Evolutionary conservation across 2,113 vertebrate species (phyloP).

Genomic region (Ceyx cyanopectus): DNA sequence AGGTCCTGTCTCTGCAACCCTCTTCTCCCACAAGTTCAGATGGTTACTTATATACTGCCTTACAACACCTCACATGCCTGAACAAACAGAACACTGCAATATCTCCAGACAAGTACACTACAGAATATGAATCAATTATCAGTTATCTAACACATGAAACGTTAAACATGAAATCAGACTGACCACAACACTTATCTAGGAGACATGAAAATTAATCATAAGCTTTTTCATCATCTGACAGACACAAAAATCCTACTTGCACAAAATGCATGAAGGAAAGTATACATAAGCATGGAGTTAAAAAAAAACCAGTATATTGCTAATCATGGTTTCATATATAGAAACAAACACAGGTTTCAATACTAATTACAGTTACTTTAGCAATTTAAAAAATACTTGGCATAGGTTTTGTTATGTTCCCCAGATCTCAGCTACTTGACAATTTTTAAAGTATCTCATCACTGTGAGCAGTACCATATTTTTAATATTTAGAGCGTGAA

Average conservation of each 20-base stretch:
- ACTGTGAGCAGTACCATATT: background rate
- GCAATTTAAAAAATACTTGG: background rate
- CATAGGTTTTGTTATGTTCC: background rate
- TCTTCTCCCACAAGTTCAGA: background rate
- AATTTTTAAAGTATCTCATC: background rate
- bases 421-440: background rate
- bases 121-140: background rate
- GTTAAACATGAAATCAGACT: background rate
- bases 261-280: background rate
- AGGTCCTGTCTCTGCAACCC: background rate
- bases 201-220: background rate
- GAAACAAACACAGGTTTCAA: background rate
- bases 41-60: no score
- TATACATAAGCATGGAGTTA: background rate
- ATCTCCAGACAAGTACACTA: background rate
- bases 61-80: rapidly evolving
- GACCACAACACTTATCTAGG: background rate
- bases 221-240: background rate
- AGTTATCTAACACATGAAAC: background rate
- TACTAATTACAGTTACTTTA: background rate
- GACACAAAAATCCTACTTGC: background rate
- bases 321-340: background rate
- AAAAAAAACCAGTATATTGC: background rate
- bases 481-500: background rate
- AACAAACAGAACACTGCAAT: background rate